These are phyloP conservation scores for Ditylenchus dipsaci DNA, from an alignment of 1,140 invertebrate species.

Conservation along the genomic window DNA sequence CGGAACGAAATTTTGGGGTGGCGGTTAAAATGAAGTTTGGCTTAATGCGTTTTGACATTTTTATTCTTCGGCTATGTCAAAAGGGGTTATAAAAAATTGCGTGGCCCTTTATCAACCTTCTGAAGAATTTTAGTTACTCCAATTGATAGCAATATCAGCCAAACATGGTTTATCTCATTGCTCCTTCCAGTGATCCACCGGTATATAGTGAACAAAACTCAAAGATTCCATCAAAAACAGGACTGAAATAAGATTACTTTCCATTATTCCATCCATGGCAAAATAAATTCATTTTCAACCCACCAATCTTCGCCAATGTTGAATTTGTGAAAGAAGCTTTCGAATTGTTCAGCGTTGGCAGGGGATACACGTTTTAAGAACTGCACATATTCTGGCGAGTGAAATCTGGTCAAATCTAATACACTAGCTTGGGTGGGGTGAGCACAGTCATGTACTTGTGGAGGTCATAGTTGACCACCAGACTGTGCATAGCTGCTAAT, in stretches of 20 bases:
- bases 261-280: not conserved
- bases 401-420: constrained; percentile 95
- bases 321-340: constrained; percentile 84
- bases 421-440: constrained; percentile 68
- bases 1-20: too few relatives aligned
- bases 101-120: too few relatives aligned
- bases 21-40: too few relatives aligned
- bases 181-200: constrained; percentile 80
- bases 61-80: too few relatives aligned
- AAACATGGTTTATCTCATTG: constrained; percentile 80
- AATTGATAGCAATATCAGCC: constrained; percentile 96
- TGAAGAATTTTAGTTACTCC: too few relatives aligned
- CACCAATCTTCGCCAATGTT: constrained; percentile 96
- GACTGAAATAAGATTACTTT: constrained; percentile 61
- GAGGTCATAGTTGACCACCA: constrained; percentile 43
- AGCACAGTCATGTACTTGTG: constrained; percentile 39
- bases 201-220: constrained; percentile 98
- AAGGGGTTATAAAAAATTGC: too few relatives aligned
- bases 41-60: too few relatives aligned
- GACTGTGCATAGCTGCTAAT: constrained; percentile 42
- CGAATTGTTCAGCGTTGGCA: constrained; percentile 87
- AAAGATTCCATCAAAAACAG: constrained; percentile 95
- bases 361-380: constrained; percentile 94
- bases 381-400: constrained; percentile 93
- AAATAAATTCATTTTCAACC: constrained; percentile 28